These are phyloP conservation scores for Nephrotoma flavescens DNA, from an alignment of 2,888 invertebrate genomes.

Conservation along the genomic window DNA sequence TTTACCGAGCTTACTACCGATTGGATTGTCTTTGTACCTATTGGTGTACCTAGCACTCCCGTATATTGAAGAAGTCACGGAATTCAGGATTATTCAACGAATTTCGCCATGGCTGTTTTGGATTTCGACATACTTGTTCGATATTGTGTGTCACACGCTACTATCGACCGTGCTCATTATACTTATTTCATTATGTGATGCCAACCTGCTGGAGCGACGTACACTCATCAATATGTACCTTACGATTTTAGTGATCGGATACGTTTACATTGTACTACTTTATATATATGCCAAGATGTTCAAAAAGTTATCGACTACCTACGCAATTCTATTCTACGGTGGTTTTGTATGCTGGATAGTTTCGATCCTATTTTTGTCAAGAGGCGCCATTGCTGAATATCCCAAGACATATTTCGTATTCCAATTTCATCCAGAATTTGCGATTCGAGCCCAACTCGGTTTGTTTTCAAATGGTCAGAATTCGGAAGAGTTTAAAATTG, in stretches of 20 bases:
- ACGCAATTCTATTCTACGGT: slow-evolving; percentile 27
- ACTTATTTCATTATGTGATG: slow-evolving; percentile 3
- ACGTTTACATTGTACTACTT: slow-evolving; percentile 46
- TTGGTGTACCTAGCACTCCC: slow-evolving; percentile 43
- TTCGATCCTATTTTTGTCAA: slow-evolving; percentile 20
- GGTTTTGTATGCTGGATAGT: slow-evolving; percentile 25
- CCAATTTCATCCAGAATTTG: slow-evolving; percentile 1
- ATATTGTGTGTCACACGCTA: slow-evolving; percentile 28
- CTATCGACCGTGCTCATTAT: slow-evolving; percentile 23
- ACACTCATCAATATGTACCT: slow-evolving; percentile 33
- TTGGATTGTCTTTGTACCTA: slow-evolving; percentile 26
- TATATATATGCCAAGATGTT: slow-evolving; percentile 37
- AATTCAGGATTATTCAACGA: slow-evolving; percentile 51
- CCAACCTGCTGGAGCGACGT: not conserved
- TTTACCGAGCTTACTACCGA: not conserved
- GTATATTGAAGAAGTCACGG: slow-evolving; percentile 42
- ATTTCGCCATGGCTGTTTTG: slow-evolving; percentile 46
- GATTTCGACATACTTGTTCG: slow-evolving; percentile 42
- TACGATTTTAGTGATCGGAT: slow-evolving; percentile 35
- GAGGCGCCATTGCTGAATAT: not conserved
- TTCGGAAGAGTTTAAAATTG: not conserved
- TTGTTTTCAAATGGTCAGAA: too few species aligned
- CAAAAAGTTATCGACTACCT: slow-evolving; percentile 26
- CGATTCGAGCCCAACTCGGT: not conserved
- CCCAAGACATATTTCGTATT: not conserved